These are phyloP conservation scores for Aphaenogaster ashmeadi DNA, from an alignment of 1,140 invertebrate genomes.

Conservation along the genomic window DNA sequence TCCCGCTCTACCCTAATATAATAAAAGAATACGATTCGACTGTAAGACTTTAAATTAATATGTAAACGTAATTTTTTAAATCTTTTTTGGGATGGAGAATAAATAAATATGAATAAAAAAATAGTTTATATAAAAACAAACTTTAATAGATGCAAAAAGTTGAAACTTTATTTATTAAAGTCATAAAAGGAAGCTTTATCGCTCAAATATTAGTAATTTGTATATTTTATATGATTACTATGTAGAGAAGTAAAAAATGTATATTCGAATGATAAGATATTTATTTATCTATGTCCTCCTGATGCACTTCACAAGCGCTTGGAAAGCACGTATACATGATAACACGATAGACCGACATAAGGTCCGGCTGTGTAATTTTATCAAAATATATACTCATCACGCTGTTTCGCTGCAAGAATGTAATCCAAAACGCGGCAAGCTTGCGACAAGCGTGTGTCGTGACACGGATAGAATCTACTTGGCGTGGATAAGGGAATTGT, in stretches of 20 bases:
- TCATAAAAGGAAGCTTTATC: neutral
- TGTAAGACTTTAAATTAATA: neutral
- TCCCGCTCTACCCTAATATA: neutral
- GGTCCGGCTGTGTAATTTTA: conserved; percentile 49
- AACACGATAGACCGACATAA: neutral
- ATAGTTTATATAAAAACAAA: neutral
- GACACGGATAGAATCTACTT: conserved; percentile 47
- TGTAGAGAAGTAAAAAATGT: neutral
- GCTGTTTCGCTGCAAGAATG: conserved; percentile 50
- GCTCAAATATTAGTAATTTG: neutral
- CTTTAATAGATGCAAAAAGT: neutral
- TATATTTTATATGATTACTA: neutral
- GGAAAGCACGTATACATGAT: neutral
- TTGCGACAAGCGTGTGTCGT: conserved; percentile 64
- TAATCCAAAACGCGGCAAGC: conserved; percentile 62
- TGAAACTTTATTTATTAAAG: neutral
- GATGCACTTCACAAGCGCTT: neutral
- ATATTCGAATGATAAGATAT: neutral
- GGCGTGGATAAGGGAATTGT: conserved; percentile 84
- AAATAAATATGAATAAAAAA: neutral
- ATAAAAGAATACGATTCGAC: neutral
- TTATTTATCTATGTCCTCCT: neutral
- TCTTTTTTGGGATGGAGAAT: neutral
- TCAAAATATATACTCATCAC: conserved; percentile 45
- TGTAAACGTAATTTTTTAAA: neutral